Conservation (phyloP, 1,140 invertebrate species). For the Zaprionus lachaisei region DNA sequence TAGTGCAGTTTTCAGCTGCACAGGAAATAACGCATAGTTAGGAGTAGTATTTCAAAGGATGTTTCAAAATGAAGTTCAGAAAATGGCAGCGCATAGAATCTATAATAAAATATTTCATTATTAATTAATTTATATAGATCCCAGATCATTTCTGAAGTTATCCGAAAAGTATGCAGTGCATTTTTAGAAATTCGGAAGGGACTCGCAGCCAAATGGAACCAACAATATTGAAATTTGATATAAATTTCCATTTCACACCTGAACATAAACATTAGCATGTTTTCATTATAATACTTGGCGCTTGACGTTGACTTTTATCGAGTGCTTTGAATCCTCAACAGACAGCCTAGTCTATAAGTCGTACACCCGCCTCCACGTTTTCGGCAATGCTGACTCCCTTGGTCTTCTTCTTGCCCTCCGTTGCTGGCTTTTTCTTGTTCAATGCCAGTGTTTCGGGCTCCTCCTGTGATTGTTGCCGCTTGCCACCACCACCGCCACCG, state of each 20-base stretch:
- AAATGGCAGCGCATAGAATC: slow-evolving; percentile 12
- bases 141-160: neutral
- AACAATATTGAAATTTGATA: neutral
- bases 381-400: slow-evolving; percentile 73
- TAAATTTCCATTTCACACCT: neutral
- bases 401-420: slow-evolving; percentile 64
- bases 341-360: slow-evolving; percentile 62
- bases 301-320: neutral
- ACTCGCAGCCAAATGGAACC: neutral
- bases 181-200: neutral
- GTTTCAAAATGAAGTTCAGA: neutral
- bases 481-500: slow-evolving; percentile 39
- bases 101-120: neutral
- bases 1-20: neutral
- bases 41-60: neutral
- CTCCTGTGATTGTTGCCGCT: slow-evolving; percentile 62
- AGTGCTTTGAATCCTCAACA: neutral
- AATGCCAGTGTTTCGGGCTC: slow-evolving; percentile 65
- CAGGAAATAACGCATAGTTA: neutral
- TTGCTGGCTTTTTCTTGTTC: slow-evolving; percentile 64
- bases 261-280: neutral
- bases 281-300: slow-evolving; percentile 52
- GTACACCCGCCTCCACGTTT: slow-evolving; percentile 67
- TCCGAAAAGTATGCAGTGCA: slow-evolving; percentile 1
- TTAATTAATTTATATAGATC: neutral